Percentiles rank a stretch among this genome's conserved stretches.
Conservation (phyloP, 2,797 vertebrate species). For the Semotilus atromaculatus region DNA sequence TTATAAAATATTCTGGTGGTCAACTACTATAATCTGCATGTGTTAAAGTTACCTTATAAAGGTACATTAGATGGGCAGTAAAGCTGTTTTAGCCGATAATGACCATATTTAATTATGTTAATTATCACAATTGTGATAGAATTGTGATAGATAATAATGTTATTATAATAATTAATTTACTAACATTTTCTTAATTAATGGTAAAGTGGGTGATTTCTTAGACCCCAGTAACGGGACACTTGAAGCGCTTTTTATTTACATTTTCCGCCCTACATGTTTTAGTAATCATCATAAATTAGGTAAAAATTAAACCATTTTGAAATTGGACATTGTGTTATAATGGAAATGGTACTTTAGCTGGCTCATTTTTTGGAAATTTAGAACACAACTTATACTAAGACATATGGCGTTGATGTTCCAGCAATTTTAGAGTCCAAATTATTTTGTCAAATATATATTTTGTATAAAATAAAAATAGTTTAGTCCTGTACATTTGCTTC, state of each 20-base stretch:
- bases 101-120: not conserved
- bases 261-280: not conserved
- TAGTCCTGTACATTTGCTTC: not conserved
- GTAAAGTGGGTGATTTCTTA: not conserved
- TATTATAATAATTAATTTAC: not conserved
- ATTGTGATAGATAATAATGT: not conserved
- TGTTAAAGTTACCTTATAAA: not conserved
- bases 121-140: not conserved
- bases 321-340: not conserved
- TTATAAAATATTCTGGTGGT: not conserved
- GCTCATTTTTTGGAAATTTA: not conserved
- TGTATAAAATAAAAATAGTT: not conserved
- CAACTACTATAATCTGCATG: not conserved
- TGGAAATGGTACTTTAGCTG: not conserved
- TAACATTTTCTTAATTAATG: not conserved
- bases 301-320: not conserved
- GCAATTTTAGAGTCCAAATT: not conserved
- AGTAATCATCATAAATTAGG: not conserved
- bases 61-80: not conserved
- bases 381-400: not conserved
- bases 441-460: not conserved
- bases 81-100: not conserved
- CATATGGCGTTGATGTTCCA: not conserved
- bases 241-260: not conserved
- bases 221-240: too few relatives aligned